Conservation (phyloP, 2,113 vertebrate species). For the Chelonoidis abingdonii region DNA sequence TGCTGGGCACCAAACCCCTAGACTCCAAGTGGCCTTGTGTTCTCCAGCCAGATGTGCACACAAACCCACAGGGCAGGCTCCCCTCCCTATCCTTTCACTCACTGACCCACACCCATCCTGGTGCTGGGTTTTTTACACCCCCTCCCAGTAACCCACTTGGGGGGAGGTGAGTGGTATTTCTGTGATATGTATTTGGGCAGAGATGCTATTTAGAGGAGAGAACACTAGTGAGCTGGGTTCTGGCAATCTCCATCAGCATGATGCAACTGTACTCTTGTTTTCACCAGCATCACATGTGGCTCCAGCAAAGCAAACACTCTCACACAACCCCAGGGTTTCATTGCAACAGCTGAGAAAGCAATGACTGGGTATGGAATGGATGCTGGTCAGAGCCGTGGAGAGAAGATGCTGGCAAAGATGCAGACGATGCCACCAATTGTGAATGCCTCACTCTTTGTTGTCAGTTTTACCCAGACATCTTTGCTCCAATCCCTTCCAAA, state of each 20-base stretch:
- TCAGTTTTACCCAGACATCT: background rate
- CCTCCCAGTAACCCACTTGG: too few relatives aligned
- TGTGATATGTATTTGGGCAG: background rate
- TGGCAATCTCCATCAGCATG: background rate
- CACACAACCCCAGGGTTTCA: fast-evolving
- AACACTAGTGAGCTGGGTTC: fast-evolving
- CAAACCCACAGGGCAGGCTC: background rate
- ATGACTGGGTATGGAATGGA: background rate
- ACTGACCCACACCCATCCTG: too few relatives aligned
- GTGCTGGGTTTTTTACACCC: too few relatives aligned
- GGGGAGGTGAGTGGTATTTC: too few relatives aligned
- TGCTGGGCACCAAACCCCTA: background rate
- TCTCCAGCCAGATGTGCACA: background rate
- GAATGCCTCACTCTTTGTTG: background rate
- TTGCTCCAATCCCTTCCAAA: background rate
- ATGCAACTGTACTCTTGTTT: background rate
- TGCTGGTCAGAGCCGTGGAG: background rate
- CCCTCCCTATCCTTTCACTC: too few relatives aligned
- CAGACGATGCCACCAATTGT: background rate
- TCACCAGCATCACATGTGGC: fast-evolving
- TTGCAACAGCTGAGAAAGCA: conserved; percentile 3
- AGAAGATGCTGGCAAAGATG: background rate
- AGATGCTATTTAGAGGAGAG: fast-evolving
- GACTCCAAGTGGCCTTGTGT: fast-evolving
- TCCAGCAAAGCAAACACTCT: conserved; percentile 19